These are phyloP conservation scores for Leguminivora glycinivorella DNA, from an alignment of 1,140 invertebrate species.

Conservation along the genomic window DNA sequence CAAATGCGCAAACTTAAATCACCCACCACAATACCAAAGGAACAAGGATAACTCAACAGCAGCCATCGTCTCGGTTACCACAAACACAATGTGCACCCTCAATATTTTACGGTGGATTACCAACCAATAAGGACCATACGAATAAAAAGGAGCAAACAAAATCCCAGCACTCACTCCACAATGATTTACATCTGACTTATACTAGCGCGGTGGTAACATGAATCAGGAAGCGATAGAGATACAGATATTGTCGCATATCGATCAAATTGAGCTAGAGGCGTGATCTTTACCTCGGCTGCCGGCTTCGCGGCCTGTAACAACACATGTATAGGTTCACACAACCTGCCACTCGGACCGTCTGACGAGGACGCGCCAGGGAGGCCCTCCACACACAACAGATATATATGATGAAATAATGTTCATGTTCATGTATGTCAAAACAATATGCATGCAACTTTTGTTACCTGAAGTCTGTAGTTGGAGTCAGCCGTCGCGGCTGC, in stretches of 20 bases:
- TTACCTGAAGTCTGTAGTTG: constrained; percentile 95
- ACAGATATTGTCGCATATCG: constrained; percentile 67
- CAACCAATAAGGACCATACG: constrained; percentile 61
- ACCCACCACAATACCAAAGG: constrained; percentile 68
- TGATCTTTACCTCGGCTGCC: constrained; percentile 81
- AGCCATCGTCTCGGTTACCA: constrained; percentile 57
- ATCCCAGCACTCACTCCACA: constrained; percentile 75
- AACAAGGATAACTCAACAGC: constrained; percentile 62
- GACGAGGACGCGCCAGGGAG: not conserved
- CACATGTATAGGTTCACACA: constrained; percentile 69
- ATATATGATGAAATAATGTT: constrained; percentile 18
- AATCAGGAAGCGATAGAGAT: constrained; percentile 77
- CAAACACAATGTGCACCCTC: constrained; percentile 68
- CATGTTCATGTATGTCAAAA: constrained; percentile 12
- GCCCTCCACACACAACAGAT: not conserved
- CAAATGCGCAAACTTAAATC: constrained; percentile 63
- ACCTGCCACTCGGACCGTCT: constrained; percentile 18
- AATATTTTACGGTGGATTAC: constrained; percentile 57
- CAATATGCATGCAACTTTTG: constrained; percentile 37
- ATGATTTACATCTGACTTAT: constrained; percentile 61
- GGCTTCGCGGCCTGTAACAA: constrained; percentile 84
- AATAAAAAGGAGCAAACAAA: constrained; percentile 71
- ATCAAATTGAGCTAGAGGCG: constrained; percentile 50
- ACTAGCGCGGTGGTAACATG: constrained; percentile 69
- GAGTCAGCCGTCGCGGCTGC: constrained; percentile 91